A percentile compares a stretch with the other conserved stretches of the same genome.
Conservation (phyloP, 2,113 vertebrate species). For the Aplodontia rufa region DNA sequence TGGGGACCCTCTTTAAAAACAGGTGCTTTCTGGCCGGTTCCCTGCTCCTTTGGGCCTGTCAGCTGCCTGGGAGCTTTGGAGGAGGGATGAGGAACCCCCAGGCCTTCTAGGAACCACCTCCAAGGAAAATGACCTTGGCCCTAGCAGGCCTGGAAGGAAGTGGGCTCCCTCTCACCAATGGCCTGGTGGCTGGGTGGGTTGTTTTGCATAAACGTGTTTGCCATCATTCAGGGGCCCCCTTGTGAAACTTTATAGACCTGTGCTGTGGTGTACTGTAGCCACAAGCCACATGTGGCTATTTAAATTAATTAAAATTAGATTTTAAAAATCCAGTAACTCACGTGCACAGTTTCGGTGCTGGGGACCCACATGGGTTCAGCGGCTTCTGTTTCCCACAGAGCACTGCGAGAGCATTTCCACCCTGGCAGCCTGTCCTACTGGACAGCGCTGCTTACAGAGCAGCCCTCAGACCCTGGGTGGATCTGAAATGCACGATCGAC, state of each 20-base stretch:
- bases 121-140: not conserved
- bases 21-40: constrained; percentile 37
- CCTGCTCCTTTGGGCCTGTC: not conserved
- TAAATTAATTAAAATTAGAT: not conserved
- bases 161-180: not conserved
- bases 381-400: no score
- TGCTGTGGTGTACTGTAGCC: not conserved
- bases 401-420: not conserved
- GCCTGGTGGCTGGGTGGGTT: not conserved
- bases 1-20: constrained; percentile 37
- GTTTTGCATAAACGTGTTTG: not conserved
- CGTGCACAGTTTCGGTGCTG: not conserved
- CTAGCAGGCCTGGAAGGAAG: not conserved
- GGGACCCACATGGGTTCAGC: not conserved
- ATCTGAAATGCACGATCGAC: constrained; percentile 8
- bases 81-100: not conserved
- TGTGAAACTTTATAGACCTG: not conserved
- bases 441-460: not conserved
- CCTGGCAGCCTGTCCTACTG: not conserved
- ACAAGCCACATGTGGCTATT: not conserved
- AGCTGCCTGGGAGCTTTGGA: not conserved
- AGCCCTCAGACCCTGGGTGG: not conserved
- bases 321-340: not conserved
- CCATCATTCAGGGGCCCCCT: not conserved
- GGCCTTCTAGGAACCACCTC: not conserved